Percentiles rank a stretch among this genome's conserved stretches.
Evolutionary conservation across 2,797 vertebrate genomes (phyloP).

Genomic region (Phrynocephalus forsythii): DNA sequence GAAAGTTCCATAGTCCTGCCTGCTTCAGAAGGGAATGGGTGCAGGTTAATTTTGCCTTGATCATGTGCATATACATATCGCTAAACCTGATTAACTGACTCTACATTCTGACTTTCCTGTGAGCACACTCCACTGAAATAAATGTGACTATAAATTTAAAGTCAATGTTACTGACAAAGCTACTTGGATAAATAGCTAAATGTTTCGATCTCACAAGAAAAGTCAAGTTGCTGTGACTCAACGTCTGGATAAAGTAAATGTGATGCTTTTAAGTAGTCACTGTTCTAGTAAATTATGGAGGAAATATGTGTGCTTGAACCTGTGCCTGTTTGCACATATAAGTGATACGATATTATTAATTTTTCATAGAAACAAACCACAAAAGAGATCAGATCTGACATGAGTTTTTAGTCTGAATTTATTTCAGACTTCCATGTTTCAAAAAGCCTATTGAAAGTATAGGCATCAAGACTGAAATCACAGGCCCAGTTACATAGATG

Average conservation of each 20-base stretch:
- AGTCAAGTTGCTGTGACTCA: too few species aligned
- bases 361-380: constrained; percentile 1
- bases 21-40: too few species aligned
- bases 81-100: background rate
- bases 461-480: constrained; percentile 28
- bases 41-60: background rate
- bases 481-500: constrained; percentile 17
- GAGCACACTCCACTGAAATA: background rate
- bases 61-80: background rate
- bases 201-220: too few species aligned
- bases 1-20: background rate
- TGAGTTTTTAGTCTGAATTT: background rate
- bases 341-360: background rate
- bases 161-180: too few species aligned
- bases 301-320: background rate
- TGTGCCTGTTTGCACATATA: background rate
- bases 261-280: background rate
- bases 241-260: background rate
- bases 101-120: background rate
- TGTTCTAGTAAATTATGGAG: background rate
- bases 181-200: too few species aligned
- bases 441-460: constrained; percentile 50
- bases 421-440: constrained; percentile 42
- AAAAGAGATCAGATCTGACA: background rate
- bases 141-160: too few species aligned